A percentile compares a stretch with the other conserved stretches of the same genome.
Evolutionary conservation across 2,113 vertebrate species (phyloP).

Genomic region (Solea solea): DNA sequence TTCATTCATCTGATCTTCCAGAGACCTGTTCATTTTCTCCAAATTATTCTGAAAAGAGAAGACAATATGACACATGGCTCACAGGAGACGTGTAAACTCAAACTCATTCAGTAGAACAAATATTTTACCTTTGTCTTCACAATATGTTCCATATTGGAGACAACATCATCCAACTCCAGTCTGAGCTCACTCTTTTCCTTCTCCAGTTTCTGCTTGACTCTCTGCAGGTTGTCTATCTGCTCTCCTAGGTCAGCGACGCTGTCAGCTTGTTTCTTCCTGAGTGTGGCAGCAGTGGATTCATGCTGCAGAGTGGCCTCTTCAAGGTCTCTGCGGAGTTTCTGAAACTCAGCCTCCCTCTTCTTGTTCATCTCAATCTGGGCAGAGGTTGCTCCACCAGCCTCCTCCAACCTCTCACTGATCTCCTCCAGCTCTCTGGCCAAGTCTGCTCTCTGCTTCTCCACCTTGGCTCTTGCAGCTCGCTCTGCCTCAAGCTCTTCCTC

Average conservation of each 20-base stretch:
- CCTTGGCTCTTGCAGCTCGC: neutral
- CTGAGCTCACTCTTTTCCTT: slow-evolving; percentile 91
- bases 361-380: slow-evolving; percentile 84
- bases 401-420: slow-evolving; percentile 83
- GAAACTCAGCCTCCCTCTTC: slow-evolving; percentile 82
- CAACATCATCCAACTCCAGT: slow-evolving; percentile 87
- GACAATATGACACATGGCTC: neutral
- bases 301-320: slow-evolving; percentile 84
- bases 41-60: slow-evolving; percentile 76
- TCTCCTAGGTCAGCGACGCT: slow-evolving; percentile 86
- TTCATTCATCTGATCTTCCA: slow-evolving; percentile 88
- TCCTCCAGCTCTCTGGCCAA: slow-evolving; percentile 82
- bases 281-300: slow-evolving; percentile 79
- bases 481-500: slow-evolving; percentile 33
- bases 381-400: slow-evolving; percentile 81
- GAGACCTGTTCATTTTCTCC: slow-evolving; percentile 85
- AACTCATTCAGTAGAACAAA: neutral
- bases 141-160: slow-evolving; percentile 3
- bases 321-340: slow-evolving; percentile 81
- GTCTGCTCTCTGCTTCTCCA: slow-evolving; percentile 66
- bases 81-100: neutral
- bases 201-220: slow-evolving; percentile 91
- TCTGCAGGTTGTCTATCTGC: slow-evolving; percentile 89
- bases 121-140: slow-evolving; percentile 1
- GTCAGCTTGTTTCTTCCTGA: slow-evolving; percentile 90